Evolutionary conservation across 1,140 invertebrate species (phyloP), one percentile per base, ranked within the genome.

Genomic region (Campoletis sonorensis): DNA sequence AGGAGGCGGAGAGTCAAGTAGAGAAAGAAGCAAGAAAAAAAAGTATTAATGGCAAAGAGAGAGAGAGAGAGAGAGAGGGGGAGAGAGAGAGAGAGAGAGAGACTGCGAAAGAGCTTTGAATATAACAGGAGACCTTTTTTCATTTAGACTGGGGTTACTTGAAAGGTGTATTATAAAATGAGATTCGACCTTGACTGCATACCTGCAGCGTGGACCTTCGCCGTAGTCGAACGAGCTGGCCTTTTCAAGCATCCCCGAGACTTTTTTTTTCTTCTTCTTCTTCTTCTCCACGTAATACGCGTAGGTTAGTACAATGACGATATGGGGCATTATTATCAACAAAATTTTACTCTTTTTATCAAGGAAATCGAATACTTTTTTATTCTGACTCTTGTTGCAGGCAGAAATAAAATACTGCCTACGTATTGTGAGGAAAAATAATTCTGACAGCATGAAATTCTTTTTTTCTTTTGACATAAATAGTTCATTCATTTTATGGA

Each of bases 181-280:
- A n/a, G 33, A 73, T 51, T 26, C 72, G 72, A 75, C 72, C 45
- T 75, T 54, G 72, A 58, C 49, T 75, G 45, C 33, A 49, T 33
- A 26, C 15, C 40, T 58, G 23, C 23, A 58, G 72, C 45, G 33
- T 58, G 15, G 4, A 23, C 54, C 40, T n/a, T 27, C 1, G 37
- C 21, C 18, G 21, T 58, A 58, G 21, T 64, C 21, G 61, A 64
- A 64, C 23, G 21, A 23, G 21, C n/a, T 23, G 23, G 23, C 49
- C 15, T 49, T 58, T 58, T 58, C 72, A 58, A 26, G 5, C 23
- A 23, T 30, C 49, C 49, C 23, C 5, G 0, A 26, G 61, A 45
- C 33, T 58, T 30, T 75, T 58, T 75, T 75, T 26, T 75, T 8
- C n/a, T n/a, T n/a, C n/a, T n/a, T n/a, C n/a, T n/a, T n/a, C n/a